Evolutionary conservation across 2,113 vertebrate genomes (phyloP), one percentile per base, ranked within the genome.

Genomic region (Vicugna pacos): DNA sequence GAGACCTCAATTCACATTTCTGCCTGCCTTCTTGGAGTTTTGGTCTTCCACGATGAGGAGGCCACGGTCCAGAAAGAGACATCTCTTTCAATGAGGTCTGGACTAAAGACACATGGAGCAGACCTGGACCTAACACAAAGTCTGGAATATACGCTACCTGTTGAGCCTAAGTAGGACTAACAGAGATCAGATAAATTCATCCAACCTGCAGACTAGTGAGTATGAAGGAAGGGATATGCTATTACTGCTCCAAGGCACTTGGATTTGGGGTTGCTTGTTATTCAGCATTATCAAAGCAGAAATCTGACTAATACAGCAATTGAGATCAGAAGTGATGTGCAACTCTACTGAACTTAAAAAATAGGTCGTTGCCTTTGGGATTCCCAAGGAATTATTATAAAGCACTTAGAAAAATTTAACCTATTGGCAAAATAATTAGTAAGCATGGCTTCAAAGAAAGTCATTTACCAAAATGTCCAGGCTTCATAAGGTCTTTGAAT

Each of bases 321-420:
- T 69, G 6, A 1, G 28, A 30, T 91, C 75, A 94, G 64, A 86
- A 65, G 64, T 46, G 20, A 81, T 35, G 5, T 79, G 4, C 32
- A 32, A 10, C 48, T 28, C 15, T 22, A 67, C 30, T 22, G 46
- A 19, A 84, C n/a, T 4, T 75, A 65, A 70, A 62, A 70, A 16
- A 17, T 8, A 65, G 22, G 58, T 48, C 19, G 22, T 8, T n/a
- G 30, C 6, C 17, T 62, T 42, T 35, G 52, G 52, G 35, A 84
- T 32, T 70, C 11, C 30, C 20, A 50, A 65, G 69, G 11, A 82
- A 30, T 52, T 20, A 0, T 24, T 14, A 32, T 0, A 38, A 22
- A 30, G 32, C 24, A 72, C 24, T 30, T 10, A 35, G 20, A 85
- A 38, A 76, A 73, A 28, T 5, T 26, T 42, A 46, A 35, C 13